Percentiles rank a stretch among this genome's conserved stretches.
These are phyloP conservation scores for Megalops cyprinoides DNA, from an alignment of 2,797 vertebrate species.

Conservation along the genomic window DNA sequence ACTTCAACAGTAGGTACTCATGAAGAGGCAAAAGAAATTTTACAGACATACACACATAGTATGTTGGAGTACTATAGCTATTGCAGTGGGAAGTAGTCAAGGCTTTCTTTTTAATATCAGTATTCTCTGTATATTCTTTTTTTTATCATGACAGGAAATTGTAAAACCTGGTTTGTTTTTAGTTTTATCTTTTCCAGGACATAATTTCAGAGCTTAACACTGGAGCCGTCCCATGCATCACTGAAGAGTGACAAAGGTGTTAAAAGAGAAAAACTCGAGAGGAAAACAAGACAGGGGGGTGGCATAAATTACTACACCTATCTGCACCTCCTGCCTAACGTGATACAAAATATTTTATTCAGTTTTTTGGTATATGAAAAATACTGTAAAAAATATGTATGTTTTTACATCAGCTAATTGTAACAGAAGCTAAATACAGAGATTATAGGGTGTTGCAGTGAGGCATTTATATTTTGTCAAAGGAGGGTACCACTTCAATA, in stretches of 20 bases:
- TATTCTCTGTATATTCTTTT: background rate
- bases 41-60: background rate
- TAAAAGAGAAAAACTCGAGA: no score
- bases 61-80: background rate
- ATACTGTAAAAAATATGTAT: no score
- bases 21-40: background rate
- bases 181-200: background rate
- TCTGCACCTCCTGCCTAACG: no score
- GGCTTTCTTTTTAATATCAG: background rate
- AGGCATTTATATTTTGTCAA: background rate
- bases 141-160: background rate
- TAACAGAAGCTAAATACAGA: no score
- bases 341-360: no score
- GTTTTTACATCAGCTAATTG: no score
- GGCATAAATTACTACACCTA: no score
- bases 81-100: background rate
- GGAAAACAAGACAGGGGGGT: no score
- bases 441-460: background rate
- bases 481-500: background rate
- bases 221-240: no score
- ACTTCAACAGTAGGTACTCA: background rate
- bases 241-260: conserved; percentile 7
- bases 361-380: no score
- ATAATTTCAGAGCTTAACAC: no score
- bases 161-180: background rate